A percentile compares a stretch with the other conserved stretches of the same genome.
These are phyloP conservation scores for Bombus picipes DNA, from an alignment of 1,140 invertebrate genomes.

Conservation along the genomic window DNA sequence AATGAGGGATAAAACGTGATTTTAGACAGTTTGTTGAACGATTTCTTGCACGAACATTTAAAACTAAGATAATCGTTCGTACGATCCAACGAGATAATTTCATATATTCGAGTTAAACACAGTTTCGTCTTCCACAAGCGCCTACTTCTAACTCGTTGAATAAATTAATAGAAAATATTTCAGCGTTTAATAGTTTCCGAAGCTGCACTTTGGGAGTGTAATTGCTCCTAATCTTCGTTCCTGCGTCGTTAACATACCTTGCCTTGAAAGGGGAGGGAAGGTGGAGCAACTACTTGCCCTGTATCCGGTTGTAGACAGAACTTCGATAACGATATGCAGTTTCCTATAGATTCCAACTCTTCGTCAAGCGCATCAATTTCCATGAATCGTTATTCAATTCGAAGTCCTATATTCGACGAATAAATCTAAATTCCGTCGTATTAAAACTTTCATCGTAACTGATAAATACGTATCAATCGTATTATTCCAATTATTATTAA, in stretches of 20 bases:
- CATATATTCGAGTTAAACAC: too few species aligned
- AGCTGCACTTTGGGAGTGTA: not conserved
- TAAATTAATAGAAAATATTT: conserved; percentile 3
- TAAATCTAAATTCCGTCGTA: not conserved
- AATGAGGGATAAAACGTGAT: too few species aligned
- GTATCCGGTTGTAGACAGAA: conserved; percentile 8
- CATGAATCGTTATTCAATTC: not conserved
- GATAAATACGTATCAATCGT: too few species aligned
- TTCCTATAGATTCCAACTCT: conserved; percentile 3
- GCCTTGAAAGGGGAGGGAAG: not conserved
- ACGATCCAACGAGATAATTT: too few species aligned
- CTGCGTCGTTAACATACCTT: not conserved
- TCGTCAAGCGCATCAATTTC: not conserved
- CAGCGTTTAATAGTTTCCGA: too few species aligned
- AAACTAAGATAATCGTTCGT: too few species aligned
- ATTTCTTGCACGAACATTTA: too few species aligned
- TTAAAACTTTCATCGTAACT: too few species aligned
- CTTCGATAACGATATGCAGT: conserved; percentile 19
- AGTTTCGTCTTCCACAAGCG: not conserved
- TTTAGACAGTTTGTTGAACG: too few species aligned
- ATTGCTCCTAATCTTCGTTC: not conserved
- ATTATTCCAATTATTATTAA: too few species aligned
- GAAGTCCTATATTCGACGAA: not conserved
- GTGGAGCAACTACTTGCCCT: not conserved
- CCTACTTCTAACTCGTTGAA: not conserved